Evolutionary conservation across 2,113 vertebrate genomes (phyloP).

Genomic region (Sphaerodactylus townsendi): DNA sequence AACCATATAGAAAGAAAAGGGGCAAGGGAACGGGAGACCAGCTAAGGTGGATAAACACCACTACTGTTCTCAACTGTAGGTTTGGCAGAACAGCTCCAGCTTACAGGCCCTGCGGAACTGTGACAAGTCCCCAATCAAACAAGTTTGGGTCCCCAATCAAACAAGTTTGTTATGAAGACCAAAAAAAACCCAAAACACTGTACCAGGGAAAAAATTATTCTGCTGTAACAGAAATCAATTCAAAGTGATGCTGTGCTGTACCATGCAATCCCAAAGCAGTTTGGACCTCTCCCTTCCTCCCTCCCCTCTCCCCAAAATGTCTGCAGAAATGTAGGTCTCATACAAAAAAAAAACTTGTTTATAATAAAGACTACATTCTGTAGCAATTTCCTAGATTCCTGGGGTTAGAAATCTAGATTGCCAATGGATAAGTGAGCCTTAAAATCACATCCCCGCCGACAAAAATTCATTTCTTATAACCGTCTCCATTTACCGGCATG

Average conservation of each 20-base stretch:
- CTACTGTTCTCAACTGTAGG: no score
- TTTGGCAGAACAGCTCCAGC: no score
- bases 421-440: constrained; percentile 98
- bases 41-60: no score
- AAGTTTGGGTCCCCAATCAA: constrained; percentile 44
- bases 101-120: no score
- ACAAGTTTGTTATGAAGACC: constrained; percentile 63
- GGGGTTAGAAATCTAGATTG: constrained; percentile 97
- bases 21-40: no score
- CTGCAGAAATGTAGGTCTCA: constrained; percentile 64
- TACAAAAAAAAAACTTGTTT: constrained; percentile 80
- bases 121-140: no score
- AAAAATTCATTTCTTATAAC: constrained; percentile 98
- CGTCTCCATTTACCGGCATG: constrained; percentile 97
- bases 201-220: constrained; percentile 34
- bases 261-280: constrained; percentile 61
- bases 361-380: constrained; percentile 92
- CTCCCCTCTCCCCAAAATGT: constrained; percentile 46
- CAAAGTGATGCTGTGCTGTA: constrained; percentile 63
- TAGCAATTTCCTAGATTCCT: constrained; percentile 91
- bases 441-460: constrained; percentile 97
- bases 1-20: no score
- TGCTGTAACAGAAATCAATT: constrained; percentile 57
- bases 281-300: constrained; percentile 44
- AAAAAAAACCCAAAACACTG: constrained; percentile 52